Conservation (phyloP, 2,797 vertebrate genomes). For the Tangara arthus region DNA sequence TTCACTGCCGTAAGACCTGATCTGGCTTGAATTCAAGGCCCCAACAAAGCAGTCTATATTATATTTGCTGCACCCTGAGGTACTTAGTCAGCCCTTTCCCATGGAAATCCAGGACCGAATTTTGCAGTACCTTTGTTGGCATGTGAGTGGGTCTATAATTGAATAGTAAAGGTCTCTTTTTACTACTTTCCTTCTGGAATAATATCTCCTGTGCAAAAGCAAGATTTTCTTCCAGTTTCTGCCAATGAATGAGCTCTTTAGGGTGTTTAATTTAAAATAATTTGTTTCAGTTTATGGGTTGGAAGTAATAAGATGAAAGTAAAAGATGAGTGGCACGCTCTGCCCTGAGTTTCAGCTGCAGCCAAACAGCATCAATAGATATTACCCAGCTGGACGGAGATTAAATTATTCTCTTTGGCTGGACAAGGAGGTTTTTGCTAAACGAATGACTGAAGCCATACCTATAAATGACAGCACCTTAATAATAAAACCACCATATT, state of each 20-base stretch:
- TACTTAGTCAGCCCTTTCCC: neutral
- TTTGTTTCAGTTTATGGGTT: neutral
- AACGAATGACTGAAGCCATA: slow-evolving; percentile 15
- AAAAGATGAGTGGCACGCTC: neutral
- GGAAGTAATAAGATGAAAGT: neutral
- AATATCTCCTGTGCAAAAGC: neutral
- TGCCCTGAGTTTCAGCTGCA: neutral
- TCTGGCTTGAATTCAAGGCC: neutral
- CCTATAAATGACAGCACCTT: slow-evolving; percentile 24
- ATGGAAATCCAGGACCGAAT: neutral
- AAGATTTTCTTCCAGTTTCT: neutral
- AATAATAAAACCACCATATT: slow-evolving; percentile 38
- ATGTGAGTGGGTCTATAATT: accelerated
- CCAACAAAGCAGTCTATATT: neutral
- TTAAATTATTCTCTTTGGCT: slow-evolving; percentile 19
- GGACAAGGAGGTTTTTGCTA: neutral
- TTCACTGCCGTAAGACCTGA: neutral
- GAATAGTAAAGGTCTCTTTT: neutral
- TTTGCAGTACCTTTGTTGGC: neutral
- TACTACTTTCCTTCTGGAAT: neutral
- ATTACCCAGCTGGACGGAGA: neutral
- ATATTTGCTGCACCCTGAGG: neutral
- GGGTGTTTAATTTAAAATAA: slow-evolving; percentile 19
- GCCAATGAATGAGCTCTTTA: neutral
- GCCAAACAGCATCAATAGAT: neutral